These are phyloP conservation scores for Troides oblongomaculatus DNA, from an alignment of 2,888 invertebrate genomes.

Conservation along the genomic window DNA sequence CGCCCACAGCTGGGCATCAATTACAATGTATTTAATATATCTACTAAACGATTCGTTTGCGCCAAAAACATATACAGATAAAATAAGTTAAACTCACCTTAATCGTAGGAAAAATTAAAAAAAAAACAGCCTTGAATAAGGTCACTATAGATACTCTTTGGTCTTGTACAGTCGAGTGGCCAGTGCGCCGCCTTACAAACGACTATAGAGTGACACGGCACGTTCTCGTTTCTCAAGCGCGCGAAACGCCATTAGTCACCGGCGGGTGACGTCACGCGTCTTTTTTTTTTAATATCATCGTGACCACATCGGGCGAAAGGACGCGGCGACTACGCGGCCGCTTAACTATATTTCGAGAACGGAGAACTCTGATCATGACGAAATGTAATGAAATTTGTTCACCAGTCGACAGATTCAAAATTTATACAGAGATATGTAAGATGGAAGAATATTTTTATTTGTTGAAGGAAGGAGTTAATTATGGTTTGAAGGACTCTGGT, in stretches of 20 bases:
- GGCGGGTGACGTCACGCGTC: conserved; percentile 28
- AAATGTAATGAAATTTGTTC: not conserved
- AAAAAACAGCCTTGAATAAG: conserved; percentile 21
- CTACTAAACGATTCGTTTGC: no score
- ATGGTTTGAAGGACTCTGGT: no score
- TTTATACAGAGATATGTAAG: no score
- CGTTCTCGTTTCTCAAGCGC: conserved; percentile 12
- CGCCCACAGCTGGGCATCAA: no score
- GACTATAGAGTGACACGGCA: not conserved
- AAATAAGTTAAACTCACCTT: conserved; percentile 13
- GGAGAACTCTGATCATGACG: not conserved
- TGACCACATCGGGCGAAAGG: conserved; percentile 18
- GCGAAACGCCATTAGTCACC: conserved; percentile 12
- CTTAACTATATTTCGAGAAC: no score
- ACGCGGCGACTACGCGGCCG: not conserved
- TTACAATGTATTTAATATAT: no score
- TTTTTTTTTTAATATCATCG: conserved; percentile 22
- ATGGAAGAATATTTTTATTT: no score
- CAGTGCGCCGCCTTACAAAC: not conserved
- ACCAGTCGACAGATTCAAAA: no score
- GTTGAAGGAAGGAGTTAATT: no score
- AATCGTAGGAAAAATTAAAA: not conserved
- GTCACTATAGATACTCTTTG: conserved; percentile 20
- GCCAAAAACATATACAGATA: no score
- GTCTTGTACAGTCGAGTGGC: conserved; percentile 8